Conservation (phyloP, 2,113 vertebrate species). For the Neolamprologus fasciatus region DNA sequence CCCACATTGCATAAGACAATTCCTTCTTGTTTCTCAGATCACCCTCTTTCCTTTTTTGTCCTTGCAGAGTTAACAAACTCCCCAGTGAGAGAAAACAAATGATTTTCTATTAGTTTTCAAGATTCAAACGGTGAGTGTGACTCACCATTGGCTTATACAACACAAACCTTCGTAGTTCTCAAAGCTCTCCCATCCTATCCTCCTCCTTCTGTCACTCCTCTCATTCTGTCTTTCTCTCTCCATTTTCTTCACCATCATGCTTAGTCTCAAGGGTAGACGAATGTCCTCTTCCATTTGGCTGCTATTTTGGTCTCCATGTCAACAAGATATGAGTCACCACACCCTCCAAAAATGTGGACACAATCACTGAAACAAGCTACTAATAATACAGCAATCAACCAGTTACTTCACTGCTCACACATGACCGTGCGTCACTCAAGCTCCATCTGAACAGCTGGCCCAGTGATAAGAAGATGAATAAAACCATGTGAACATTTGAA, state of each 20-base stretch:
- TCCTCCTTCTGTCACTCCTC: constrained; percentile 52
- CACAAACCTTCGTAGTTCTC: constrained; percentile 58
- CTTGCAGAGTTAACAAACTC: constrained; percentile 57
- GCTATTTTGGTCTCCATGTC: constrained; percentile 67
- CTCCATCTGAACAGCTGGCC: constrained; percentile 10
- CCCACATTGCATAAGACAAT: constrained; percentile 32
- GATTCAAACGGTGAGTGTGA: constrained; percentile 65
- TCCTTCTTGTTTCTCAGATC: constrained; percentile 37
- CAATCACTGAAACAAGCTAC: constrained; percentile 52
- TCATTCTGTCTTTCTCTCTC: constrained; percentile 47
- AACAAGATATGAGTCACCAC: constrained; percentile 67
- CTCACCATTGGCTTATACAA: constrained; percentile 68
- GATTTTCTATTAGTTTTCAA: constrained; percentile 66
- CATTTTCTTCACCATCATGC: constrained; percentile 53
- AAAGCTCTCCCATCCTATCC: constrained; percentile 38
- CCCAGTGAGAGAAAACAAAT: constrained; percentile 57
- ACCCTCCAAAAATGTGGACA: constrained; percentile 43
- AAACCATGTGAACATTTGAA: neutral
- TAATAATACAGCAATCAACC: constrained; percentile 44
- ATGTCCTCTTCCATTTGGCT: constrained; percentile 65
- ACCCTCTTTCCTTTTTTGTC: constrained; percentile 52
- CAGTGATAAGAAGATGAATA: constrained; percentile 22
- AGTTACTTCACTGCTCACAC: neutral
- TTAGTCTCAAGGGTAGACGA: constrained; percentile 64
- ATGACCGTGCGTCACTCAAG: constrained; percentile 11